A percentile compares a stretch with the other conserved stretches of the same genome.
These are phyloP conservation scores for Pristionchus arcanus DNA, from an alignment of 2,888 invertebrate species.

Conservation along the genomic window DNA sequence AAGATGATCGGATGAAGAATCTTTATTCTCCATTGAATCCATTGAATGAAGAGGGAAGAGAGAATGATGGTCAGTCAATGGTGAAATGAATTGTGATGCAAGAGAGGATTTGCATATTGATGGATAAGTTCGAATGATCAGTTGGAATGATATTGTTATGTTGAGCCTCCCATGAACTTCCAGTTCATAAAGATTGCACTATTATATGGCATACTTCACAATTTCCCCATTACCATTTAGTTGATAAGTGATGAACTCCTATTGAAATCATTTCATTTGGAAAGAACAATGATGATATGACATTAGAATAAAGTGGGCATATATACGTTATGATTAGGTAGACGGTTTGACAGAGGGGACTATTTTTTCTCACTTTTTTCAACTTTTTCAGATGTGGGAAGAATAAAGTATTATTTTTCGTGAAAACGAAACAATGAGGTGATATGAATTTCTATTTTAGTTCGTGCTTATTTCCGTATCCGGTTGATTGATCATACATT, in stretches of 20 bases:
- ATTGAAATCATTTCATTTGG: too few relatives aligned
- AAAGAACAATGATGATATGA: too few relatives aligned
- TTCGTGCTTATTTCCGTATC: neutral
- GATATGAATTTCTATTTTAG: neutral
- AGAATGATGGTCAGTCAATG: neutral
- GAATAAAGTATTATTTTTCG: too few relatives aligned
- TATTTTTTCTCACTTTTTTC: neutral
- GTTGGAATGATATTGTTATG: neutral
- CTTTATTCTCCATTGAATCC: neutral
- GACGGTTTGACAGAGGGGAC: neutral
- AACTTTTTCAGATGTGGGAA: neutral
- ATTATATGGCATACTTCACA: neutral
- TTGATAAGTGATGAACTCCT: too few relatives aligned
- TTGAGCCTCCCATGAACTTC: neutral
- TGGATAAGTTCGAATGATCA: neutral
- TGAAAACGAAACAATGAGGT: too few relatives aligned
- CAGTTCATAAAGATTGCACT: neutral
- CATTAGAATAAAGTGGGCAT: too few relatives aligned
- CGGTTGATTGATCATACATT: neutral
- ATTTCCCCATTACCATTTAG: too few relatives aligned
- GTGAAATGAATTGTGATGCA: neutral
- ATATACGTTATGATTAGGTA: neutral
- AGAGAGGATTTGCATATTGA: conserved; percentile 35
- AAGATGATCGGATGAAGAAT: neutral
- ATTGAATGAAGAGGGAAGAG: neutral